Evolutionary conservation across 2,797 vertebrate genomes (phyloP).

Genomic region (Falco cherrug): DNA sequence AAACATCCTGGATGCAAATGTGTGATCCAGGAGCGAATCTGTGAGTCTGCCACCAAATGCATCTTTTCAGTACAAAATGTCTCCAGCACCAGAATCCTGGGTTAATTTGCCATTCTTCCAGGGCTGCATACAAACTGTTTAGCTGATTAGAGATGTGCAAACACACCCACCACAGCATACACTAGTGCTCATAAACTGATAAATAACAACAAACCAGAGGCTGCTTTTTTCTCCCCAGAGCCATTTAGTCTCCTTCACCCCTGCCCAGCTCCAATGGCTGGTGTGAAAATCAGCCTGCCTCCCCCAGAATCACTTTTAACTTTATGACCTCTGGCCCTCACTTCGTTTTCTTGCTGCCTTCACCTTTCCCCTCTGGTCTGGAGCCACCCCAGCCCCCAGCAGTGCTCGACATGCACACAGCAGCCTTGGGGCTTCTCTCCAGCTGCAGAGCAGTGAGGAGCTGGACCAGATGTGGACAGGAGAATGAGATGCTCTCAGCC

Average conservation of each 20-base stretch:
- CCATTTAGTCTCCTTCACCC: background rate
- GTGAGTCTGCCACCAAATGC: background rate
- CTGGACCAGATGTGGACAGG: background rate
- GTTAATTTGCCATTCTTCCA: slow-evolving; percentile 47
- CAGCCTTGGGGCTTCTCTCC: background rate
- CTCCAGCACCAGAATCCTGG: slow-evolving; percentile 21
- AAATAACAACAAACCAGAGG: slow-evolving; percentile 3
- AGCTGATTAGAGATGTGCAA: slow-evolving; percentile 43
- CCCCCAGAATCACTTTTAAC: background rate
- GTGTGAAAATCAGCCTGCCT: background rate
- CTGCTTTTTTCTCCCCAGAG: background rate
- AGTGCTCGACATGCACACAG: background rate
- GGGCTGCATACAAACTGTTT: slow-evolving; percentile 2
- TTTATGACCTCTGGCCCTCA: background rate
- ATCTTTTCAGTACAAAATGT: slow-evolving; percentile 32
- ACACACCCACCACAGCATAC: background rate
- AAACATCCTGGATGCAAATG: slow-evolving; percentile 56
- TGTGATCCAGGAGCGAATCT: slow-evolving; percentile 47
- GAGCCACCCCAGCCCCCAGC: background rate
- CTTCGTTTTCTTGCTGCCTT: background rate
- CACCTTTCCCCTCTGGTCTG: background rate
- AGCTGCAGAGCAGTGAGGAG: background rate
- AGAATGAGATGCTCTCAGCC: background rate
- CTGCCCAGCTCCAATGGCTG: background rate
- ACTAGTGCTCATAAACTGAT: background rate